Conservation (phyloP, 2,888 invertebrate species). For the Blera fallax region DNA sequence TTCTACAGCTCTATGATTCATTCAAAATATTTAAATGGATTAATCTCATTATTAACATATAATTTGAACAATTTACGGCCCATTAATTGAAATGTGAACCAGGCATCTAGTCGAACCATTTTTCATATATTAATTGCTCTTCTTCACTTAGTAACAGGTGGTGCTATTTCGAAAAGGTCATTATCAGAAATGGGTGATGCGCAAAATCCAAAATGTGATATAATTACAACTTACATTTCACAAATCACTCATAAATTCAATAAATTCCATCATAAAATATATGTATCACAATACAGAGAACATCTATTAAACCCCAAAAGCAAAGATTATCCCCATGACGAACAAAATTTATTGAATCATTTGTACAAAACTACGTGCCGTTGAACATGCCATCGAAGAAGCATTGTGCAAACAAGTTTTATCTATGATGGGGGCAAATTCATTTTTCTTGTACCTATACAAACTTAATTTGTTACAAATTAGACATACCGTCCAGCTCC, state of each 20-base stretch:
- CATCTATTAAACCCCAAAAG: background rate
- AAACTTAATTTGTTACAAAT: conserved; percentile 17
- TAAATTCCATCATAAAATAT: background rate
- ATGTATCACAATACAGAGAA: background rate
- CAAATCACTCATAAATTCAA: background rate
- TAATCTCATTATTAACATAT: background rate
- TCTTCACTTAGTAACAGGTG: conserved; percentile 41
- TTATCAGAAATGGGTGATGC: conserved; percentile 8
- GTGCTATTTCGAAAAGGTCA: background rate
- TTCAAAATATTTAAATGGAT: too few relatives aligned
- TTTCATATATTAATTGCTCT: background rate
- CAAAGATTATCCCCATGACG: background rate
- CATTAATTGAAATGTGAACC: background rate
- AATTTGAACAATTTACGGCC: background rate
- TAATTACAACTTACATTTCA: background rate
- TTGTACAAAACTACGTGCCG: conserved; percentile 38
- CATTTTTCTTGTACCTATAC: background rate
- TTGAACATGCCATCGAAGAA: conserved; percentile 8
- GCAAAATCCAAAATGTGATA: conserved; percentile 17
- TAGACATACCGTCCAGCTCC: conserved; percentile 65
- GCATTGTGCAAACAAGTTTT: background rate
- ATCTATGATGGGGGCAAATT: background rate
- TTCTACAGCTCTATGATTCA: too few relatives aligned
- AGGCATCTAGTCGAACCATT: background rate
- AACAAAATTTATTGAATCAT: conserved; percentile 25